Conservation (phyloP, 2,888 invertebrate species). For the Ochropacha duplaris region DNA sequence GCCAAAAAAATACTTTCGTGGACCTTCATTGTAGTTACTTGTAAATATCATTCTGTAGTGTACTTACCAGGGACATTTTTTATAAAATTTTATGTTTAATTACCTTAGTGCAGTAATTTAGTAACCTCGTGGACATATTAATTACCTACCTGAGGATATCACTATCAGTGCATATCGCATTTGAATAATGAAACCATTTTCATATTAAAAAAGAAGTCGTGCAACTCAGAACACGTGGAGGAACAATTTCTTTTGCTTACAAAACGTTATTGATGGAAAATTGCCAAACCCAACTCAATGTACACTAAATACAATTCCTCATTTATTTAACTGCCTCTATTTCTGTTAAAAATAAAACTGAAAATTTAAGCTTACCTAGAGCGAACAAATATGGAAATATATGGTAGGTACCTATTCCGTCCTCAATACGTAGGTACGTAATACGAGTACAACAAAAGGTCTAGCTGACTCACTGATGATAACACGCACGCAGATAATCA, state of each 20-base stretch:
- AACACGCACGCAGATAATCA: too few species aligned
- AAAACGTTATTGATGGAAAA: not conserved
- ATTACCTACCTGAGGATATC: not conserved
- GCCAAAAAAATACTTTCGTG: too few species aligned
- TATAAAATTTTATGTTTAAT: not conserved
- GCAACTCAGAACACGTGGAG: not conserved
- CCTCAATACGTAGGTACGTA: too few species aligned
- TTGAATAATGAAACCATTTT: constrained; percentile 16
- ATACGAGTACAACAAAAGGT: too few species aligned
- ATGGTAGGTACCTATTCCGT: too few species aligned
- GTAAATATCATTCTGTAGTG: too few species aligned
- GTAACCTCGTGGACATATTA: not conserved
- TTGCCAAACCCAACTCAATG: not conserved
- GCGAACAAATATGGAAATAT: too few species aligned
- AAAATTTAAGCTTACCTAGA: not conserved
- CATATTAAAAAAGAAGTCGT: too few species aligned
- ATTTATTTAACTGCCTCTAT: not conserved
- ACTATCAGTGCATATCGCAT: constrained; percentile 16
- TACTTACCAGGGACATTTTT: too few species aligned
- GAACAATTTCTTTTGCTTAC: not conserved
- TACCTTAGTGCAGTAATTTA: not conserved
- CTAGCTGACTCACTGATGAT: too few species aligned
- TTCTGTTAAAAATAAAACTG: not conserved
- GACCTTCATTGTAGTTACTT: too few species aligned
- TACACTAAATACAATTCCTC: not conserved